A percentile compares a stretch with the other conserved stretches of the same genome.
Conservation (phyloP, 2,113 vertebrate genomes). For the Excalfactoria chinensis region DNA sequence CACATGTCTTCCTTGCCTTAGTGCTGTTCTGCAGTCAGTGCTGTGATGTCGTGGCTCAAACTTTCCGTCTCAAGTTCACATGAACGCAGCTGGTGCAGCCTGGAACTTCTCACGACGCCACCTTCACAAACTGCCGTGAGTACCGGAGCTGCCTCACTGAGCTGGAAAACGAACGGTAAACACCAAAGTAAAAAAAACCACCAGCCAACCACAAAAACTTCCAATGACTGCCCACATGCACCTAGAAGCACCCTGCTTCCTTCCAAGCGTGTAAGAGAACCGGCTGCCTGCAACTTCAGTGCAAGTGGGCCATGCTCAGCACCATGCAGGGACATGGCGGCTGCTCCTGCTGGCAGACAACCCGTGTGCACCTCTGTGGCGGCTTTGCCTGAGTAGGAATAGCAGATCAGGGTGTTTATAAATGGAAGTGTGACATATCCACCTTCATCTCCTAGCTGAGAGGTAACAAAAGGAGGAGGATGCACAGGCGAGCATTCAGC, state of each 20-base stretch:
- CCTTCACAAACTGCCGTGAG: slow-evolving; percentile 4
- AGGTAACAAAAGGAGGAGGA: background rate
- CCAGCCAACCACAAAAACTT: background rate
- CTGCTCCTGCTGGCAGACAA: background rate
- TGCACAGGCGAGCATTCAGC: background rate
- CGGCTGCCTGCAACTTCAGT: background rate
- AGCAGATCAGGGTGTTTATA: background rate
- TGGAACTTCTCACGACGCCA: background rate
- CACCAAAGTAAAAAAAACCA: background rate
- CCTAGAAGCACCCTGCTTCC: background rate
- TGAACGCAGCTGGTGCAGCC: background rate
- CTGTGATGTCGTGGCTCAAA: slow-evolving; percentile 42
- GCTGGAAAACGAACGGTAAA: background rate
- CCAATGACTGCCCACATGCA: background rate
- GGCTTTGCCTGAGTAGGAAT: background rate
- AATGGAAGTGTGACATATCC: background rate
- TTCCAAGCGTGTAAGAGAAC: background rate
- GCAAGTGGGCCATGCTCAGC: background rate
- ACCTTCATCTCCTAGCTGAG: background rate
- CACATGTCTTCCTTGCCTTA: slow-evolving; percentile 36
- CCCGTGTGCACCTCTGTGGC: background rate
- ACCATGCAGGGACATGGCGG: accelerated
- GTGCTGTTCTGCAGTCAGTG: background rate
- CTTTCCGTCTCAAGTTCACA: slow-evolving; percentile 37
- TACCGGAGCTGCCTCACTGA: background rate